Evolutionary conservation across 1,140 invertebrate species (phyloP).

Genomic region (Orussus abietinus): DNA sequence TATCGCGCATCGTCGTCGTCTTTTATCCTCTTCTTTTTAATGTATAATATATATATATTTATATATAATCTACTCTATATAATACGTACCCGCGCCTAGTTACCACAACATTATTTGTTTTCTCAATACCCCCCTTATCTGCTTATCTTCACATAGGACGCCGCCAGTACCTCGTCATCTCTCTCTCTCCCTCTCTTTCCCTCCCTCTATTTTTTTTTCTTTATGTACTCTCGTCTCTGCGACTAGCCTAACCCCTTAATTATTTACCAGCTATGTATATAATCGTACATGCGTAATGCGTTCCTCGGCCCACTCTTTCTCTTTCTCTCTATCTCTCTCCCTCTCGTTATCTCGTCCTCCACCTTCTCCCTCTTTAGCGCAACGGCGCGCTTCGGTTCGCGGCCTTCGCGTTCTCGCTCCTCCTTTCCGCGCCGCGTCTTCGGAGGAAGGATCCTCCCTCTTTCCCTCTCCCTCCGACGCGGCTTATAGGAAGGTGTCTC

Average conservation of each 20-base stretch:
- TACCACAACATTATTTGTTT: slow-evolving; percentile 19
- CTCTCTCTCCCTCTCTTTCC: slow-evolving; percentile 7
- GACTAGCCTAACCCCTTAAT: slow-evolving; percentile 24
- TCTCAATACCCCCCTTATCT: slow-evolving; percentile 1
- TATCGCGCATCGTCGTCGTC: slow-evolving; percentile 20
- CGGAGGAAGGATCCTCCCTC: not conserved
- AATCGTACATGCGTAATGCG: slow-evolving; percentile 1
- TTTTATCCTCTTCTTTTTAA: slow-evolving; percentile 29
- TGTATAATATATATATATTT: slow-evolving; percentile 19
- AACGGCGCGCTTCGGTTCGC: too few species aligned
- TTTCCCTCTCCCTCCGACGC: not conserved
- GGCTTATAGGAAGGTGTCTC: too few species aligned
- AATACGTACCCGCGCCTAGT: slow-evolving; percentile 29
- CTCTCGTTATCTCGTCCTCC: not conserved
- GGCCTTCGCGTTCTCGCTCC: not conserved
- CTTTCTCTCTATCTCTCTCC: slow-evolving; percentile 10
- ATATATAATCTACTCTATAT: slow-evolving; percentile 26
- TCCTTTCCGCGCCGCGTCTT: not conserved
- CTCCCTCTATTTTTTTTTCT: slow-evolving; percentile 7
- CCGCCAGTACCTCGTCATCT: slow-evolving; percentile 14
- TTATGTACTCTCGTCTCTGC: slow-evolving; percentile 26
- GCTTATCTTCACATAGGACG: slow-evolving; percentile 20
- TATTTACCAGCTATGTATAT: slow-evolving; percentile 5
- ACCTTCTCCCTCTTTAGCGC: too few species aligned
- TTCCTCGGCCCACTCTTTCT: not conserved